Conservation (phyloP, 2,797 vertebrate genomes). For the Dipus sagitta region DNA sequence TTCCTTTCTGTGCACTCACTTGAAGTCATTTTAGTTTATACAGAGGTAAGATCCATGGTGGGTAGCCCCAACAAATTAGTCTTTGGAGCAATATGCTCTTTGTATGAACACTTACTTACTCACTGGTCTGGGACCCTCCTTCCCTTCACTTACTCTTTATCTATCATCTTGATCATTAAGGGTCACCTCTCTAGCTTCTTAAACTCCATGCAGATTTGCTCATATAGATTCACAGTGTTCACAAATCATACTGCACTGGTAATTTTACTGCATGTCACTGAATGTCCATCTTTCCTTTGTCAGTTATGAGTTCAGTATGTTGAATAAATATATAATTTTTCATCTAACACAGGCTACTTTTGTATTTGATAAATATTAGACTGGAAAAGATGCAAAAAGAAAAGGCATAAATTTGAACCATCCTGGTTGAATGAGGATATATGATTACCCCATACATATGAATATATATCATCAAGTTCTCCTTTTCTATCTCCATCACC, state of each 20-base stretch:
- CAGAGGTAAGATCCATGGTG: not conserved
- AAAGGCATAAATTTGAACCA: constrained; percentile 18
- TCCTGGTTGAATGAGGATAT: not conserved
- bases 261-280: constrained; percentile 1
- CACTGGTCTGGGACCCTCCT: not conserved
- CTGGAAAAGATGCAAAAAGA: not conserved
- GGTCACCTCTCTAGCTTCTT: not conserved
- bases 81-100: not conserved
- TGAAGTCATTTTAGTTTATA: not conserved
- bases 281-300: constrained; percentile 48
- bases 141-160: not conserved
- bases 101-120: not conserved
- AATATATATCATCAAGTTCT: not conserved
- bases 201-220: not conserved
- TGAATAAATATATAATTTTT: constrained; percentile 26
- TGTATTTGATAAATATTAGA: constrained; percentile 5
- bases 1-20: not conserved
- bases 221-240: not conserved
- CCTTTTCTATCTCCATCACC: not conserved
- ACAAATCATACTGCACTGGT: not conserved
- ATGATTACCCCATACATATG: not conserved
- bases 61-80: not conserved
- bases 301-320: constrained; percentile 21
- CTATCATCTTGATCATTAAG: not conserved
- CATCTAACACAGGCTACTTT: not conserved